phyloP scores from a whole-genome alignment of 2,797 vertebrate genomes.

The Smutsia temminckii region DNA sequence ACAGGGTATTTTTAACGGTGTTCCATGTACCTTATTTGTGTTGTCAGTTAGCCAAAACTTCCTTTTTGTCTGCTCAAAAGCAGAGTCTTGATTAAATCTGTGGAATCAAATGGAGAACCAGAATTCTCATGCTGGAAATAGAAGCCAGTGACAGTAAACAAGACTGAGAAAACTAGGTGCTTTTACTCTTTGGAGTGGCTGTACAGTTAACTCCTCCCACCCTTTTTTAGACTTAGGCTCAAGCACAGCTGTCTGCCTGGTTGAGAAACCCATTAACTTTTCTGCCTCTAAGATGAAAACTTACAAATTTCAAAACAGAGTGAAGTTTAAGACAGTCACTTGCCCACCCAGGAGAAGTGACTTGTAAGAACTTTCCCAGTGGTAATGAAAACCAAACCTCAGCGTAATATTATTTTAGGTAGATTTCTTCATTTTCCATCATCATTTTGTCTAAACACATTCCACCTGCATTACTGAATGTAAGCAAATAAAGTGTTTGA shows the following conservation, averaged over 20 bases:
- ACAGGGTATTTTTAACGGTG: slow-evolving; percentile 21
- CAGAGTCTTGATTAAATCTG: slow-evolving; percentile 46
- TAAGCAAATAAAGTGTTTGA: slow-evolving; percentile 49
- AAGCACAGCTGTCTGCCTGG: neutral
- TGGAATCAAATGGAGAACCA: neutral
- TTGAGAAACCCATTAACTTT: slow-evolving; percentile 31
- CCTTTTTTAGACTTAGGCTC: neutral
- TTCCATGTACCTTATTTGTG: slow-evolving; percentile 42
- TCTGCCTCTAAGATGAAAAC: neutral
- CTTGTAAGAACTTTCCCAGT: neutral
- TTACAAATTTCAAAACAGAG: slow-evolving; percentile 41
- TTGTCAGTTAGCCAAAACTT: slow-evolving; percentile 61
- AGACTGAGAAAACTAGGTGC: neutral
- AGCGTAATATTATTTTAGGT: neutral
- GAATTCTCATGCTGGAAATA: neutral
- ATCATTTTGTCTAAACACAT: neutral
- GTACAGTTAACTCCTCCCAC: neutral
- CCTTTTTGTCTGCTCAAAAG: slow-evolving; percentile 48
- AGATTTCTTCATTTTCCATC: neutral
- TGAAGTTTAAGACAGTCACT: neutral
- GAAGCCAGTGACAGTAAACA: neutral
- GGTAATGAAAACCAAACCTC: neutral
- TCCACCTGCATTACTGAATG: slow-evolving; percentile 26
- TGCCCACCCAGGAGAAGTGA: neutral
- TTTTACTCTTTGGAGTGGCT: neutral